Evolutionary conservation across 2,888 invertebrate genomes (phyloP), one percentile per base, ranked within the genome.

Genomic region (Odiellus spinosus): DNA sequence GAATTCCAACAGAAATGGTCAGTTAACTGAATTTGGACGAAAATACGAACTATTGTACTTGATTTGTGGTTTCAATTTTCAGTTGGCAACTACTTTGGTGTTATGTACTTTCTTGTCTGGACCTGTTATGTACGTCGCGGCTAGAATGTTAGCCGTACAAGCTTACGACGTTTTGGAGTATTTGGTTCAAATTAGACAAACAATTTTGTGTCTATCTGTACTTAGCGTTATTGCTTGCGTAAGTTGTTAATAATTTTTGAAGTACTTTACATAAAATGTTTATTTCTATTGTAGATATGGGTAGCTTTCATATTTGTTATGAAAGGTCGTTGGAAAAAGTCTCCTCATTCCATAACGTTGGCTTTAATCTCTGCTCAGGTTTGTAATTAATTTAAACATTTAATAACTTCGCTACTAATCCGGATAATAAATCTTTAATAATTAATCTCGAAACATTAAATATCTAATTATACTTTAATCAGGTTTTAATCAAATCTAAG

Each of bases 71-170:
- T 52, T 49, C 48, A n/a, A 43, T 45, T 64, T 71, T 42, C 63
- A 87, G 82, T 79, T 91, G 66, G 90, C 91, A 1, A 85, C 82
- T 45, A 82, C 87, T 21, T 86, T 93, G 87, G 91, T 93, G 3
- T 81, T 85, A 1, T 87, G 90, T 58, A 93, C 93, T 0, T 90
- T 91, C 61, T 71, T 93, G 17, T 88, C 91, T 12, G 93, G 86
- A 0, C 93, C 93, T 0, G 72, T 91, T 58, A 91, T 93, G 83
- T 91, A 88, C 63, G 76, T 91, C 49, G 90, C 91, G 0, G 90
- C 91, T 1, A 84, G 87, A 72, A 80, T 93, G 76, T 83, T 91
- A 56, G 80, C 83, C 0, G 67, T 84, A 41, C 79, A 81, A 42
- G 77, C 79, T 56, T 65, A 76, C 42, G 71, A 71, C 55, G 78